Percentiles rank a stretch among this genome's conserved stretches.
These are phyloP conservation scores for Dicerorhinus sumatrensis DNA, from an alignment of 2,113 vertebrate genomes.

Conservation along the genomic window DNA sequence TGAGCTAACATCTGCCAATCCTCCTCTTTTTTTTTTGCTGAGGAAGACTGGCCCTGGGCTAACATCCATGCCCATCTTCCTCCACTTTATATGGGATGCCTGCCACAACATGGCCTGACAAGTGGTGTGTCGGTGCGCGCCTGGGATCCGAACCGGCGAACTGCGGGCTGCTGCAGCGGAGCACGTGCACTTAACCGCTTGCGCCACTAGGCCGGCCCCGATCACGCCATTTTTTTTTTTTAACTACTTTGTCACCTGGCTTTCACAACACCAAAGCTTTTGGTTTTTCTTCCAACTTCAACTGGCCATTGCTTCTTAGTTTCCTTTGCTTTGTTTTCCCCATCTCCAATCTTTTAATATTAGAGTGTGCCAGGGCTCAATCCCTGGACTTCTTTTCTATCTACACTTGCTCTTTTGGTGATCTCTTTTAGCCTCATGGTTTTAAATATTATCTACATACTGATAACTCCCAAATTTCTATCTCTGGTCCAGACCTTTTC, in stretches of 20 bases:
- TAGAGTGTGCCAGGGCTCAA: neutral
- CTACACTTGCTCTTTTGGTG: neutral
- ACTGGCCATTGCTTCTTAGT: neutral
- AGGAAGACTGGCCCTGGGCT: too few relatives aligned
- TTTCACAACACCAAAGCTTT: neutral
- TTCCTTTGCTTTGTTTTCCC: neutral
- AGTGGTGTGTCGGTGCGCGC: too few relatives aligned
- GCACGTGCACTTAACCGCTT: too few relatives aligned
- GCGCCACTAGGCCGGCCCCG: too few relatives aligned
- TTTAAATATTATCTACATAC: constrained; percentile 9
- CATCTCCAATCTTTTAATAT: neutral
- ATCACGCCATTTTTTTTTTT: neutral
- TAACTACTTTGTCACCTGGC: neutral
- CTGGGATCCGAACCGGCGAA: too few relatives aligned
- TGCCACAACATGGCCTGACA: too few relatives aligned
- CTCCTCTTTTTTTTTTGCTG: too few relatives aligned
- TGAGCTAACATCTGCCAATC: too few relatives aligned
- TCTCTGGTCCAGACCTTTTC: neutral
- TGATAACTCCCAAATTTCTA: neutral
- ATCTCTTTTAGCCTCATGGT: neutral
- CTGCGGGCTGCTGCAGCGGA: too few relatives aligned
- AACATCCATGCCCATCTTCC: too few relatives aligned
- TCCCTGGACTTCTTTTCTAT: neutral
- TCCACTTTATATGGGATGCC: too few relatives aligned
- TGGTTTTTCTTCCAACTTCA: neutral